Evolutionary conservation across 2,113 vertebrate genomes (phyloP), one percentile per base, ranked within the genome.

Genomic region (Pelobates fuscus): DNA sequence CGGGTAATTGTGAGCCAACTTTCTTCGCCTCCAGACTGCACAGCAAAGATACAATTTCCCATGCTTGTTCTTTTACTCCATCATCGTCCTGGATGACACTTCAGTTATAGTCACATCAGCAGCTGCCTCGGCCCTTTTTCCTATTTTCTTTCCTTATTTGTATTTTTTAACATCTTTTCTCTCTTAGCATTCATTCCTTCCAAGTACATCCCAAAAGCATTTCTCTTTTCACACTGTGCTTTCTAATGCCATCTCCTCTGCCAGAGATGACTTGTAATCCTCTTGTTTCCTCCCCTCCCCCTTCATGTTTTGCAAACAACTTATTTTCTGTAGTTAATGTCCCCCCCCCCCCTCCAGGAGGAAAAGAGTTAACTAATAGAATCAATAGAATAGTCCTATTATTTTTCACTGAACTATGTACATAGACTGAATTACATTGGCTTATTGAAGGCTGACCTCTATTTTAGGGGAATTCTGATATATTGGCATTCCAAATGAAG

Each of bases 1-100:
- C 43, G 44, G 32, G 60, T 43, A 63, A 29, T 27, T n/a, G 26
- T n/a, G 70, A 72, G 70, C 70, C 71, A 74, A 57, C 71, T 57
- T 65, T 44, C 61, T 57, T 49, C 52, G 71, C 71, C 71, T 62
- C 71, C 60, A 64, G 71, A 73, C 71, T 65, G 62, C 71, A 64
- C 60, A 73, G 71, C 43, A 14, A 30, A 1, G 60, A 41, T 65
- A 44, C 63, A 21, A 25, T 61, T 73, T 73, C 71, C 71, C 71
- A 73, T 46, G 71, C 59, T 44, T 25, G 54, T 43, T 37, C 67
- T 58, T 29, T 41, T 71, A 17, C 58, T 61, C 59, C 44, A 20
- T 49, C 57, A 20, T 49, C 57, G 44, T 15, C 24, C 17, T 5
- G 8, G 54, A 70, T 70, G 69, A 71, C 57, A 71, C 44, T 46